Base-by-base conservation (phyloP, 1,140 invertebrate genomes). In the Nasonia giraulti region DNA sequence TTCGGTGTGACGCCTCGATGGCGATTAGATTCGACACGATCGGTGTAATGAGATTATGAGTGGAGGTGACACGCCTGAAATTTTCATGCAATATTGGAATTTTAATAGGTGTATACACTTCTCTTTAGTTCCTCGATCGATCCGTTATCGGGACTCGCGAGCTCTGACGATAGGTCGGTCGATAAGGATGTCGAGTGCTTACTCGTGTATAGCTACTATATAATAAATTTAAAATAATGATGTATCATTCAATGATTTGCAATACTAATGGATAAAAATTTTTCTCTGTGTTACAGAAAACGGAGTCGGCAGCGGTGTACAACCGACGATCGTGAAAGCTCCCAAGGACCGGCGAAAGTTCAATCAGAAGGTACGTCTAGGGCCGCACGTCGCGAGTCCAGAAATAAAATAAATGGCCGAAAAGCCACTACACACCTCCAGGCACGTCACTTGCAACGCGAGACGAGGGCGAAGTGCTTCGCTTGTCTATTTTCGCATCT, bases 281-380 rank as follows among this genome's bases (percentile, higher is more conserved):
- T 82, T 82, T 44, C 66, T 87, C 74, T 89, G 86, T 87, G 31
- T 92, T 91, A 0, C 89, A 93, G 93, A 93, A 90, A 93, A 93
- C 85, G 91, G 91, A 27, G 84, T 89, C 10, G 88, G 87, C 33
- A 86, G 82, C 27, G 86, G 80, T 33, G 87, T 83, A 33, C 90
- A 92, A 71, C 93, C 94, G 27, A 93, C 93, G 47, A 92, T 95
- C 78, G 93, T 94, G 75, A 94, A 93, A 89, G 94, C 94, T 27
- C 89, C 94, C 31, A 95, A 94, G 89, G 95, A 95, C 89, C 94
- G 93, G 89, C 94, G 93, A 91, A 95, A 93, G 92, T 93, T 94
- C 85, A 95, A 95, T 86, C 94, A 94, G 87, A 95, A 94, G 93
- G 95, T 95, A 90, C 8, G 69, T 37, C 20, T 5, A 11, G 23